phyloP scores from a whole-genome alignment of 2,797 vertebrate species.

The Australoheros facetus region DNA sequence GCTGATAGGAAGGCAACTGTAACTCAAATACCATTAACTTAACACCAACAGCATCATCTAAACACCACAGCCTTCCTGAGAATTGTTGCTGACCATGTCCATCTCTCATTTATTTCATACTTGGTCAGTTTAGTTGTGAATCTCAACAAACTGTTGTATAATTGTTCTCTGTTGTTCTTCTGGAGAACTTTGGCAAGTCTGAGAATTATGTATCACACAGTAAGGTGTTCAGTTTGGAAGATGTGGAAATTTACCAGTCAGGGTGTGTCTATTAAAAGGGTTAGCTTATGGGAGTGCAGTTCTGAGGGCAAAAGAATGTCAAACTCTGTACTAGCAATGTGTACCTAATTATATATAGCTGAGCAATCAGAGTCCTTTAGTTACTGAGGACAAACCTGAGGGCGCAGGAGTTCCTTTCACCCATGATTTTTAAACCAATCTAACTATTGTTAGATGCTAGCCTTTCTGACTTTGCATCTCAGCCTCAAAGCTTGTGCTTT shows the following conservation, averaged over 20 bases:
- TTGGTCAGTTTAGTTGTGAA: background rate
- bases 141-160: background rate
- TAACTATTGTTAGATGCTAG: too few species aligned
- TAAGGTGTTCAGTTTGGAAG: background rate
- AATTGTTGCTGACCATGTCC: too few species aligned
- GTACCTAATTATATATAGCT: background rate
- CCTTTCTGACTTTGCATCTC: background rate
- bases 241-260: background rate
- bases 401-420: too few species aligned
- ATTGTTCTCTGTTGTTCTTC: background rate
- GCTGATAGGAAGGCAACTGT: too few species aligned
- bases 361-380: too few species aligned
- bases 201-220: background rate
- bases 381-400: too few species aligned
- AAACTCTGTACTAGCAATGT: background rate
- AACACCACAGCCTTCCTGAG: too few species aligned
- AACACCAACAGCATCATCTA: too few species aligned
- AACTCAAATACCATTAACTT: too few species aligned
- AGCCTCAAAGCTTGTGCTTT: conserved; percentile 2
- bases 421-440: too few species aligned
- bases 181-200: background rate
- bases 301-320: background rate
- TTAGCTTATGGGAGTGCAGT: background rate
- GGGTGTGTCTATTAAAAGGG: background rate
- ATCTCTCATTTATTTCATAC: background rate